Conservation (phyloP, 2,113 vertebrate genomes). For the Nothoprocta perdicaria region DNA sequence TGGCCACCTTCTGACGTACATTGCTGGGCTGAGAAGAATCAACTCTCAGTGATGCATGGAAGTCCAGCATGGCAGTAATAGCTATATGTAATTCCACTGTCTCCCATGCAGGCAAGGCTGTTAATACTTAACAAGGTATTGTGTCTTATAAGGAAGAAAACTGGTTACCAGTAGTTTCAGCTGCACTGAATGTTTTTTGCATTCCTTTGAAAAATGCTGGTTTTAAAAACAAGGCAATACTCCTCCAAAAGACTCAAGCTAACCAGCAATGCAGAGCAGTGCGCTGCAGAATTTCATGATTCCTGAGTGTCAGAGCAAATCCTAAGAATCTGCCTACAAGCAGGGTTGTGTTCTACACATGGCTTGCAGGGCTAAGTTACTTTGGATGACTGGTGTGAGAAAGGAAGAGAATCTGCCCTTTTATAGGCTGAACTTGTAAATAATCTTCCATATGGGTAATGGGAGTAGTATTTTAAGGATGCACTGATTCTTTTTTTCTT, state of each 20-base stretch:
- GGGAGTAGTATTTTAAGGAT: background rate
- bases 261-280: background rate
- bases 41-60: background rate
- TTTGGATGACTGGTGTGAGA: background rate
- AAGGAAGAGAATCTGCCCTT: background rate
- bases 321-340: background rate
- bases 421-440: background rate
- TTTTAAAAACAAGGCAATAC: background rate
- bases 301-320: background rate
- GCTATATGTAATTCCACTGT: conserved; percentile 1
- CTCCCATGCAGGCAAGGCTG: background rate
- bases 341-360: background rate
- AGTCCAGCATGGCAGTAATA: background rate
- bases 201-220: background rate
- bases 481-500: background rate
- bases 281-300: background rate
- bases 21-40: conserved; percentile 34
- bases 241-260: background rate
- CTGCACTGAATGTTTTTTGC: background rate
- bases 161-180: background rate
- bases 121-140: conserved; percentile 23
- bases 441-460: background rate
- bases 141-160: background rate
- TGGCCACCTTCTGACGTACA: conserved; percentile 11
- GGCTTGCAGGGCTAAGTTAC: background rate